Evolutionary conservation across 2,888 invertebrate genomes (phyloP).

Genomic region (Nephrotoma flavescens): DNA sequence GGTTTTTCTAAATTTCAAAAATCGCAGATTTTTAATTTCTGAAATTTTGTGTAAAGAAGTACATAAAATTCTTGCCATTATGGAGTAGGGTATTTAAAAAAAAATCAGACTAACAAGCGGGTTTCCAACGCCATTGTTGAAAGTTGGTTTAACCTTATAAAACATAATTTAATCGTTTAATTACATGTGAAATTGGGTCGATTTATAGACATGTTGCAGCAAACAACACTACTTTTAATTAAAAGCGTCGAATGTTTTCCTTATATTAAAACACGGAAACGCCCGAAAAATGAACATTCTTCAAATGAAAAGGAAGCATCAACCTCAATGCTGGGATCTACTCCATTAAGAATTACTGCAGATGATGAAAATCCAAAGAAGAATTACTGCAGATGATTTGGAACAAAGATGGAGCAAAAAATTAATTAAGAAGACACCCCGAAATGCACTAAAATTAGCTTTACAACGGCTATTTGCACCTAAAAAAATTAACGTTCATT

Average conservation of each 20-base stretch:
- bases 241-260: neutral
- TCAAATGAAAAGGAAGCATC: neutral
- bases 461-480: neutral
- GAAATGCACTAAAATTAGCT: neutral
- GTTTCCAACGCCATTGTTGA: neutral
- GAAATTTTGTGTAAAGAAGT: neutral
- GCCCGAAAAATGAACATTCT: neutral
- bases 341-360: neutral
- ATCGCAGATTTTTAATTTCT: too few species aligned
- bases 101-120: neutral
- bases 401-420: neutral
- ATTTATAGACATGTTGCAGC: neutral
- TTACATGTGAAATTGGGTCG: neutral
- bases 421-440: neutral
- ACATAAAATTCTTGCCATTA: neutral
- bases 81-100: neutral
- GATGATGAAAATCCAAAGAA: neutral
- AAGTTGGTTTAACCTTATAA: neutral
- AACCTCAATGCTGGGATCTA: neutral
- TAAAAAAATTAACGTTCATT: neutral
- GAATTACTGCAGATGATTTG: neutral
- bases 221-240: neutral
- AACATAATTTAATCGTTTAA: neutral
- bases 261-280: neutral
- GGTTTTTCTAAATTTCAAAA: too few species aligned